Evolutionary conservation across 1,140 invertebrate species (phyloP).

Genomic region (Melitaea cinxia): DNA sequence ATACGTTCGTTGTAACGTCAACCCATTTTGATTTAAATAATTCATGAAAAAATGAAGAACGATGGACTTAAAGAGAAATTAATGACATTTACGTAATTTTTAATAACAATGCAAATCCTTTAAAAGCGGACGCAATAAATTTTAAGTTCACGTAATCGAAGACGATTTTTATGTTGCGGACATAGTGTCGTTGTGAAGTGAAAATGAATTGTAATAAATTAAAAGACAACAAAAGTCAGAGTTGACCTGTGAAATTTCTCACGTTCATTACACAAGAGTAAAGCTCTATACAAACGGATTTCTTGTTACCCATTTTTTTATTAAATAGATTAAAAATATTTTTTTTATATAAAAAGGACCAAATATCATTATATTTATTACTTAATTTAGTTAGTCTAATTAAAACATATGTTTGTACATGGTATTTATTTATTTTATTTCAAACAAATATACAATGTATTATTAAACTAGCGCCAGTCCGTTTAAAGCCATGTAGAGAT

Average conservation of each 20-base stretch:
- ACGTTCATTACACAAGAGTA: slow-evolving; percentile 49
- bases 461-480: too few species aligned
- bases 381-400: too few species aligned
- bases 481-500: too few species aligned
- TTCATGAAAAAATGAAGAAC: slow-evolving; percentile 3
- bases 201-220: slow-evolving; percentile 21
- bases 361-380: too few species aligned
- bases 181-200: slow-evolving; percentile 9
- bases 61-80: slow-evolving; percentile 20
- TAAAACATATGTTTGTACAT: too few species aligned
- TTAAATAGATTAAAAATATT: too few species aligned
- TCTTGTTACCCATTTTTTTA: too few species aligned
- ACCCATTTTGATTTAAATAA: slow-evolving; percentile 9
- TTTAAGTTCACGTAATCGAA: slow-evolving; percentile 39
- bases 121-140: slow-evolving; percentile 32
- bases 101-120: slow-evolving; percentile 39
- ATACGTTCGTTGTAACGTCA: not conserved
- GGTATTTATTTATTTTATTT: too few species aligned
- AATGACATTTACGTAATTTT: slow-evolving; percentile 39
- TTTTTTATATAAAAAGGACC: too few species aligned
- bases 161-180: slow-evolving; percentile 21
- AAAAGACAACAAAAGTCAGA: slow-evolving; percentile 44
- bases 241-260: slow-evolving; percentile 52
- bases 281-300: slow-evolving; percentile 14
- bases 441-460: too few species aligned